Evolutionary conservation across 2,113 vertebrate species (phyloP).

Genomic region (Odontesthes bonariensis): DNA sequence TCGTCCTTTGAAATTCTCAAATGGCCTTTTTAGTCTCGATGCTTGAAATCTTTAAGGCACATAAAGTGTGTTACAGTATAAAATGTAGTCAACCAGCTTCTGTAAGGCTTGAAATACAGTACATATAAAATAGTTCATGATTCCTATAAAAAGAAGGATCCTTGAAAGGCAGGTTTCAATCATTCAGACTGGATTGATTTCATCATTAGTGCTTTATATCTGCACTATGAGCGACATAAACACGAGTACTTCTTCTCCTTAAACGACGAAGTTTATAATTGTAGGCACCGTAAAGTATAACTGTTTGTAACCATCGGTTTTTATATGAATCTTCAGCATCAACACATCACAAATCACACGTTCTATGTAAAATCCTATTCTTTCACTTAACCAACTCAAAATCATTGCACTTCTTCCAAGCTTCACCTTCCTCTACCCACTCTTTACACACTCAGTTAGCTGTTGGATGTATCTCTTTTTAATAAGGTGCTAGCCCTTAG

Average conservation of each 20-base stretch:
- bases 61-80: slow-evolving; percentile 51
- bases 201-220: slow-evolving; percentile 49
- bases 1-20: slow-evolving; percentile 24
- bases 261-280: slow-evolving; percentile 47
- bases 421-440: slow-evolving; percentile 43
- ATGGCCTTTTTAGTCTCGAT: slow-evolving; percentile 22
- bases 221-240: slow-evolving; percentile 55
- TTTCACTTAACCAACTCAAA: slow-evolving; percentile 43
- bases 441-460: slow-evolving; percentile 41
- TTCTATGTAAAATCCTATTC: background rate
- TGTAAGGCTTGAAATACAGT: slow-evolving; percentile 68
- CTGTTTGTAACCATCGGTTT: slow-evolving; percentile 49
- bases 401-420: slow-evolving; percentile 31
- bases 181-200: slow-evolving; percentile 59
- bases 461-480: slow-evolving; percentile 32
- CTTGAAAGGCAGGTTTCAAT: slow-evolving; percentile 48
- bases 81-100: slow-evolving; percentile 65
- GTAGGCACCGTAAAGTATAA: slow-evolving; percentile 43
- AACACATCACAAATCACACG: slow-evolving; percentile 30
- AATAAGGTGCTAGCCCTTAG: slow-evolving; percentile 37
- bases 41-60: slow-evolving; percentile 65
- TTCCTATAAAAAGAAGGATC: slow-evolving; percentile 45
- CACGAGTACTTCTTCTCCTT: slow-evolving; percentile 38
- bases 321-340: slow-evolving; percentile 41
- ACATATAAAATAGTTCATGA: slow-evolving; percentile 62